phyloP scores from a whole-genome alignment of 2,888 invertebrate genomes.

The Synanthedon andrenaeformis region DNA sequence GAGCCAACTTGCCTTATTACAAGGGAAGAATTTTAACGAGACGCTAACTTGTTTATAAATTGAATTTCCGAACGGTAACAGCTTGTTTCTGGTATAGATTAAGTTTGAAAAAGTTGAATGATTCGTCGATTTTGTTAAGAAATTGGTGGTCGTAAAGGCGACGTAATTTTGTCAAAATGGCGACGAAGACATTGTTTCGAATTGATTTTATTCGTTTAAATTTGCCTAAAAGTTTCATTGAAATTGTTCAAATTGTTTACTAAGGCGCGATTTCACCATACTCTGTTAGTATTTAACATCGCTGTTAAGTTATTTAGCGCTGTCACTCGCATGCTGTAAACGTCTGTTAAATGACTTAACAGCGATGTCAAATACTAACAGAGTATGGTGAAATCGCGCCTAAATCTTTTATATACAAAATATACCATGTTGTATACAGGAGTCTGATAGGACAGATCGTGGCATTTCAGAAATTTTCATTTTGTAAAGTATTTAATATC shows the following conservation, averaged over 20 bases:
- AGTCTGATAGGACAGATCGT: too few species aligned
- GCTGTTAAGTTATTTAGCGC: too few species aligned
- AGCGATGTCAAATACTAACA: too few species aligned
- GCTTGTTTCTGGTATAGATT: slow-evolving; percentile 57
- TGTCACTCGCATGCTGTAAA: too few species aligned
- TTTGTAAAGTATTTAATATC: too few species aligned
- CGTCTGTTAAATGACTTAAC: too few species aligned
- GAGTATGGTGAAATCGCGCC: too few species aligned
- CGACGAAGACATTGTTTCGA: background rate
- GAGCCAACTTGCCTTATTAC: slow-evolving; percentile 20
- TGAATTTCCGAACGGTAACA: slow-evolving; percentile 58
- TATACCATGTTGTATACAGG: background rate
- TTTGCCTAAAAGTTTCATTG: background rate
- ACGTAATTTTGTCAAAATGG: slow-evolving; percentile 7
- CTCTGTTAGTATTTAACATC: too few species aligned
- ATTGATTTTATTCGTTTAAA: background rate
- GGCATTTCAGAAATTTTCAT: too few species aligned
- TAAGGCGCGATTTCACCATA: too few species aligned
- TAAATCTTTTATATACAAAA: background rate
- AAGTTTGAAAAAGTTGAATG: slow-evolving; percentile 60
- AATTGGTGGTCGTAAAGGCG: slow-evolving; percentile 39
- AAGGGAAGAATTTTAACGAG: slow-evolving; percentile 61
- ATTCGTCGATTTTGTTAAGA: slow-evolving; percentile 48
- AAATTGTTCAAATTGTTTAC: background rate
- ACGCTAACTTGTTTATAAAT: slow-evolving; percentile 67